Evolutionary conservation across 1,140 invertebrate genomes (phyloP).

Genomic region (Phthorimaea operculella): DNA sequence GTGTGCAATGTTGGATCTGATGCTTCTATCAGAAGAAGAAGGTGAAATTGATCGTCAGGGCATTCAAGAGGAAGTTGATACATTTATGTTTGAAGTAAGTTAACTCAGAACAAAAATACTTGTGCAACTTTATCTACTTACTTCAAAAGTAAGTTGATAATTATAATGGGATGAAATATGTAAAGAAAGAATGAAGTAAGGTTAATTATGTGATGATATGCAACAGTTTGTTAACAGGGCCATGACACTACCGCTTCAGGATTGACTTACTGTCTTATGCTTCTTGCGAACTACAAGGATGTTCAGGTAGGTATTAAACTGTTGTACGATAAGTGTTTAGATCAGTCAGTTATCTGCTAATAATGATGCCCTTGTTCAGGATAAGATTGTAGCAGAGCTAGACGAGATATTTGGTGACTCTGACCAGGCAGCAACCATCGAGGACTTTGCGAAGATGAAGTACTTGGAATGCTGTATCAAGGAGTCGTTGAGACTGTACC

Average conservation of each 20-base stretch:
- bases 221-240: background rate
- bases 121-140: too few relatives aligned
- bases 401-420: background rate
- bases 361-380: background rate
- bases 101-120: background rate
- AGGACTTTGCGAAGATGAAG: background rate
- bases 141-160: too few relatives aligned
- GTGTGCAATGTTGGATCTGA: conserved; percentile 82
- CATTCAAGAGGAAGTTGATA: conserved; percentile 77
- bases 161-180: too few relatives aligned
- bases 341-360: too few relatives aligned
- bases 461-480: conserved; percentile 80
- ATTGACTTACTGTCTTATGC: background rate
- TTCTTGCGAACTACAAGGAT: background rate
- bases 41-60: conserved; percentile 61
- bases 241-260: conserved; percentile 6
- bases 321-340: too few relatives aligned
- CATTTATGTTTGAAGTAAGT: conserved; percentile 79
- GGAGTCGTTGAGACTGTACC: conserved; percentile 74
- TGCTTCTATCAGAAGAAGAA: conserved; percentile 70
- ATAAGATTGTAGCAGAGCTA: background rate
- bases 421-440: background rate
- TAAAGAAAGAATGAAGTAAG: too few relatives aligned
- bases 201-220: too few relatives aligned
- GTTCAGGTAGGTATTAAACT: background rate